Evolutionary conservation across 2,113 vertebrate species (phyloP).

Genomic region (Heterotis niloticus): DNA sequence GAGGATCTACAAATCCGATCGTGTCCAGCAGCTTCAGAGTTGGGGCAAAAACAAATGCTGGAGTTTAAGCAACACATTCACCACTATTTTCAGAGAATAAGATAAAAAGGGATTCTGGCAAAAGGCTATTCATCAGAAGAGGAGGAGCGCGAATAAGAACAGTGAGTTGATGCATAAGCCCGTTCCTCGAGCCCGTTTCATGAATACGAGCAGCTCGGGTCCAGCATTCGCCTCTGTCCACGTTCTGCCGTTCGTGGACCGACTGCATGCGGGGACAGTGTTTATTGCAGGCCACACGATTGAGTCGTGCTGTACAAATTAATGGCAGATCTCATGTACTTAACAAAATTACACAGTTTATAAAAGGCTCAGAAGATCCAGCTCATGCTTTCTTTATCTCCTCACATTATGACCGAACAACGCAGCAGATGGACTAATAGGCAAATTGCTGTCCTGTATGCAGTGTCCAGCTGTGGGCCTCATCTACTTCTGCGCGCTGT

Average conservation of each 20-base stretch:
- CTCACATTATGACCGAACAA: conserved; percentile 36
- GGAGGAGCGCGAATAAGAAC: no score
- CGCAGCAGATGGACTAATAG: neutral
- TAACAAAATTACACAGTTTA: conserved; percentile 1
- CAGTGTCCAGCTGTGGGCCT: neutral
- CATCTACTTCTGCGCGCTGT: neutral
- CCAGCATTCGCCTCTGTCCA: conserved; percentile 25
- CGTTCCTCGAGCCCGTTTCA: no score
- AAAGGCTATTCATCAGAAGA: no score
- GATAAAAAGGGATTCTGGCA: no score
- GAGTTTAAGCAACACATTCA: no score
- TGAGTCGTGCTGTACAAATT: conserved; percentile 27
- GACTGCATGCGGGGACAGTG: neutral
- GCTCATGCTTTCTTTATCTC: conserved; percentile 18
- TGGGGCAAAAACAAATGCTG: no score
- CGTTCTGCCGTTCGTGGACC: no score
- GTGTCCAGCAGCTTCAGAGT: no score
- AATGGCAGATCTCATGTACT: conserved; percentile 8
- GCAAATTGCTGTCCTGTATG: neutral
- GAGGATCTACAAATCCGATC: no score
- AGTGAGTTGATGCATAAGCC: no score
- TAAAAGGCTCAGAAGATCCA: neutral
- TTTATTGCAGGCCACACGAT: no score
- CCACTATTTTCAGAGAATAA: no score
- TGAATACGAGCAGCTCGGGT: conserved; percentile 13